Evolutionary conservation across 92 coral and sea anemone genomes (phyloP).

Genomic region (Siderastrea siderea): DNA sequence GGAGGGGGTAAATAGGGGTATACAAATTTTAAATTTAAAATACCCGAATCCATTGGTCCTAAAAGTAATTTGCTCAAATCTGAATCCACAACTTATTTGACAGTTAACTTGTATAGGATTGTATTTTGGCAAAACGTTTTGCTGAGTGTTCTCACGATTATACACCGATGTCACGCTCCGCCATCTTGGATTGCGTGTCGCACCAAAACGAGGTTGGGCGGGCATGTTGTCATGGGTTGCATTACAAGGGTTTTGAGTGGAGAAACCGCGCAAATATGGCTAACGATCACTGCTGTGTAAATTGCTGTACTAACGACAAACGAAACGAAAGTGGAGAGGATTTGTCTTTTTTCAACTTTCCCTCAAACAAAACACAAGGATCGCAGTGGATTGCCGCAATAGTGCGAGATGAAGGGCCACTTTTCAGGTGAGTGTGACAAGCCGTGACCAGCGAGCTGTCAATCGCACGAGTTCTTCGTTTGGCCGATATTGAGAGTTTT

Average conservation of each 20-base stretch:
- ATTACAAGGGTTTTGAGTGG: conserved; percentile 31
- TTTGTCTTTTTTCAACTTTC: conserved; percentile 60
- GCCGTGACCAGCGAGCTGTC: conserved; percentile 49
- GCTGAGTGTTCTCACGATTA: background rate
- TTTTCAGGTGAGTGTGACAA: conserved; percentile 36
- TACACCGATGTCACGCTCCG: conserved; percentile 50
- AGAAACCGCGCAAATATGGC: conserved; percentile 36
- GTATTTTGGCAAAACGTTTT: no score
- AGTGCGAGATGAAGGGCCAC: conserved; percentile 62
- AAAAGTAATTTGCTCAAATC: no score
- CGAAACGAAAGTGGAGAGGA: conserved; percentile 49
- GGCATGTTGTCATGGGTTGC: conserved; percentile 13
- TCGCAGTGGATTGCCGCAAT: conserved; percentile 64
- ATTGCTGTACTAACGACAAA: conserved; percentile 41
- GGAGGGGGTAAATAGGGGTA: no score
- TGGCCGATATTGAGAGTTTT: conserved; percentile 32
- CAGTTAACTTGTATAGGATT: no score
- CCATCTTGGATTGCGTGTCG: conserved; percentile 30
- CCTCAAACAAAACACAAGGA: conserved; percentile 26
- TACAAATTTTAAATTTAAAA: no score
- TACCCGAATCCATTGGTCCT: no score
- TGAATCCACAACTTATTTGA: no score
- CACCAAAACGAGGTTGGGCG: conserved; percentile 38
- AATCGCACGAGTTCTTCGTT: conserved; percentile 25
- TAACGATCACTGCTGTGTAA: conserved; percentile 41